A percentile compares a stretch with the other conserved stretches of the same genome.
Evolutionary conservation across 2,888 invertebrate genomes (phyloP).

Genomic region (Phania funesta): DNA sequence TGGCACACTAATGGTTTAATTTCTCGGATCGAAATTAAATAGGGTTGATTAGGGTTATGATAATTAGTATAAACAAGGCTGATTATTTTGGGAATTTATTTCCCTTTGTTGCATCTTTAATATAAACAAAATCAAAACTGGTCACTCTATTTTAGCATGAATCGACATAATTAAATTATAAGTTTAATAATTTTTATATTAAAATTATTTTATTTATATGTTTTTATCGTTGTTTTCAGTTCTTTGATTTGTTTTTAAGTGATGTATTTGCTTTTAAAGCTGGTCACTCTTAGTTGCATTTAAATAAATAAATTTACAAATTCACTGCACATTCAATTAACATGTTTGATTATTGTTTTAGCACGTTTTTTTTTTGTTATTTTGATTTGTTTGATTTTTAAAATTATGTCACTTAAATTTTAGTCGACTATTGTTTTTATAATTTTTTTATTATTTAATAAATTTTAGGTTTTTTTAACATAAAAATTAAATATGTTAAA

Average conservation of each 20-base stretch:
- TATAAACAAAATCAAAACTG: too few species aligned
- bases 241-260: background rate
- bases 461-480: background rate
- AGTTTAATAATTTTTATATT: too few species aligned
- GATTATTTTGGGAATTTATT: too few species aligned
- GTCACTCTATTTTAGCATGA: too few species aligned
- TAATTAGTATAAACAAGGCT: too few species aligned
- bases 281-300: slow-evolving; percentile 34
- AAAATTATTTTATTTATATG: background rate
- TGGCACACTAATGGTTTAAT: too few species aligned
- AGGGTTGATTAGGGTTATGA: too few species aligned
- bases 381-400: background rate
- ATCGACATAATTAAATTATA: too few species aligned
- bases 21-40: too few species aligned
- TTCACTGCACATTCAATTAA: slow-evolving; percentile 28
- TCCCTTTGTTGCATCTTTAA: too few species aligned
- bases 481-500: background rate
- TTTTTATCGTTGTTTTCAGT: background rate
- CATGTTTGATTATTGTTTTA: slow-evolving; percentile 44
- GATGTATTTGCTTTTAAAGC: background rate
- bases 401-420: background rate
- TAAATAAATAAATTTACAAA: slow-evolving; percentile 9
- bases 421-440: background rate
- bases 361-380: slow-evolving; percentile 19
- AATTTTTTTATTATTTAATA: background rate